Evolutionary conservation across 2,797 vertebrate species (phyloP).

Genomic region (Xiphophorus birchmanni): DNA sequence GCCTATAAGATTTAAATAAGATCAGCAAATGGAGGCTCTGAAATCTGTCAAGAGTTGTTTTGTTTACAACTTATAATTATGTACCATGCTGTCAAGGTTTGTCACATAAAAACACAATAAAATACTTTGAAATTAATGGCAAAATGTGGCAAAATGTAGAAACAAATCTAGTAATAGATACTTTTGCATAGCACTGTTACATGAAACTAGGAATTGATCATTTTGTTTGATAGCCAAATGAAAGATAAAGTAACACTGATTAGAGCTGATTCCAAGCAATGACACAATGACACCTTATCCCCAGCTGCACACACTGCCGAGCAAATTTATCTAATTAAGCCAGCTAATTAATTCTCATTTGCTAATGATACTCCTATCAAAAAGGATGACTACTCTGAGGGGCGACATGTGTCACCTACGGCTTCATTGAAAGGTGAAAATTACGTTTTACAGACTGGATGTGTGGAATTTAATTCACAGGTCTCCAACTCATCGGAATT

Average conservation of each 20-base stretch:
- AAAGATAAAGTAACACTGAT: background rate
- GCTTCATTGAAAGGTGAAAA: constrained; percentile 57
- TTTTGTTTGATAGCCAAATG: background rate
- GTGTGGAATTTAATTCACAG: constrained; percentile 68
- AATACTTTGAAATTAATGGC: background rate
- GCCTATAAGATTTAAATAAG: background rate
- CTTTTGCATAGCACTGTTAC: background rate
- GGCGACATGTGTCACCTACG: constrained; percentile 36
- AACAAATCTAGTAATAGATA: background rate
- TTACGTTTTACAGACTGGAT: constrained; percentile 55
- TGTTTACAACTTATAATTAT: background rate
- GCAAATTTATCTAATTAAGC: constrained; percentile 67
- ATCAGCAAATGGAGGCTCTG: background rate
- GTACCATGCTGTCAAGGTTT: too few species aligned
- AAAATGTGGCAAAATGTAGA: background rate
- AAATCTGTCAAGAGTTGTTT: background rate
- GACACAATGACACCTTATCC: background rate
- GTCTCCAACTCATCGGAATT: constrained; percentile 56
- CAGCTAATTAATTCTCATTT: constrained; percentile 78
- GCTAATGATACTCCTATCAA: constrained; percentile 63
- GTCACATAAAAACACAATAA: background rate
- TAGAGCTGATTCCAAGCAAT: constrained; percentile 8
- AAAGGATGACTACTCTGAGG: constrained; percentile 53
- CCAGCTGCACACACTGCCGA: constrained; percentile 33
- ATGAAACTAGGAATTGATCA: background rate